These are phyloP conservation scores for Morone chrysops DNA, from an alignment of 2,113 vertebrate genomes.

Conservation along the genomic window DNA sequence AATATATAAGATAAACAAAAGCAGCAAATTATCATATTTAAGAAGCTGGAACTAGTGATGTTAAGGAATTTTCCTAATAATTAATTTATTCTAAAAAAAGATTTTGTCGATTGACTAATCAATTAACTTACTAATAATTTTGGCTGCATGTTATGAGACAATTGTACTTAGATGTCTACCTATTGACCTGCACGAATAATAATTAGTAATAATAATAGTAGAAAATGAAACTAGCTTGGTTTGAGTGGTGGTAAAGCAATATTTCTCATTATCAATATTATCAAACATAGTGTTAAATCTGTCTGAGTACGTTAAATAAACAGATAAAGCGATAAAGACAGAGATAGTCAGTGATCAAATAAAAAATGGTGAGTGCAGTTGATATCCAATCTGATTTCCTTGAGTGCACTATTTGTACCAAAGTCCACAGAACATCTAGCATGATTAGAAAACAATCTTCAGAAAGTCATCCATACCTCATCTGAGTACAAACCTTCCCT, in stretches of 20 bases:
- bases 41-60: too few relatives aligned
- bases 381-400: not conserved
- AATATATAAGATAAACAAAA: not conserved
- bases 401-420: not conserved
- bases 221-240: too few relatives aligned
- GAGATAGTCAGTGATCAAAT: not conserved
- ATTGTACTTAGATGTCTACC: not conserved
- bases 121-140: not conserved
- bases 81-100: not conserved
- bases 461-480: constrained; percentile 2
- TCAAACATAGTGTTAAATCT: not conserved
- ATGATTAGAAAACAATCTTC: not conserved
- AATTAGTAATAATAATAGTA: not conserved
- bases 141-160: not conserved
- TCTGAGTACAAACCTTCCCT: not conserved
- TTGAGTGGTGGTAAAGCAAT: not conserved
- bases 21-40: not conserved
- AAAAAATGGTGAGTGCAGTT: too few relatives aligned
- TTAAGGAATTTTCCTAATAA: not conserved
- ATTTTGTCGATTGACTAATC: not conserved
- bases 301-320: not conserved
- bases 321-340: not conserved
- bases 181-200: not conserved
- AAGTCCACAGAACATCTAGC: not conserved
- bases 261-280: not conserved